Percentiles rank a stretch among this genome's conserved stretches.
phyloP scores from a whole-genome alignment of 2,113 vertebrate species.

The Ceyx cyanopectus region DNA sequence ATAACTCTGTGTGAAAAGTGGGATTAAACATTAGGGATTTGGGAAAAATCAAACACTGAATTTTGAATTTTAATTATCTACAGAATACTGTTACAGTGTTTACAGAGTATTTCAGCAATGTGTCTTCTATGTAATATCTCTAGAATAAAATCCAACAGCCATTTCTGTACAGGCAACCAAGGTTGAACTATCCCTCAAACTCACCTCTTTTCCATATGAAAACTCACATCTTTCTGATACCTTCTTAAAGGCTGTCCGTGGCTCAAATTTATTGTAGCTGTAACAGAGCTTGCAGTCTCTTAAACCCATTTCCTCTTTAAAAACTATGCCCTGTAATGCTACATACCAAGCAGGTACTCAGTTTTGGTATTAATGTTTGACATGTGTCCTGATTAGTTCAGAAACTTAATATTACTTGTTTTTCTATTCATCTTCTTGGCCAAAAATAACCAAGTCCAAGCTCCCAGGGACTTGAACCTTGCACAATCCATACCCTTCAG shows the following conservation, averaged over 20 bases:
- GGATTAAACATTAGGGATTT: conserved; percentile 74
- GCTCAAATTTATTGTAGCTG: neutral
- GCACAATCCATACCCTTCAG: fast-evolving
- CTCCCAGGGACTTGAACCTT: neutral
- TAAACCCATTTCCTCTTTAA: neutral
- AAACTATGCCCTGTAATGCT: neutral
- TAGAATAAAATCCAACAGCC: neutral
- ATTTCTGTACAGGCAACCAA: neutral
- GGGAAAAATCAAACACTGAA: conserved; percentile 6
- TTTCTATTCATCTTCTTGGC: neutral
- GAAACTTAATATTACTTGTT: neutral
- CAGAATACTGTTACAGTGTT: neutral
- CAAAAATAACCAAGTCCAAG: neutral
- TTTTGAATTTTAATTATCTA: neutral
- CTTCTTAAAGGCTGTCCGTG: neutral
- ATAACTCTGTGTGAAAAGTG: conserved; percentile 47
- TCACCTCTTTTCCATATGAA: neutral
- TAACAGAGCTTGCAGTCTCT: neutral
- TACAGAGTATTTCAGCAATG: neutral
- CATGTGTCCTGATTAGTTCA: fast-evolving
- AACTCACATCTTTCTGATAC: neutral
- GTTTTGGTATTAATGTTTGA: neutral
- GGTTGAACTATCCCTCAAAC: neutral
- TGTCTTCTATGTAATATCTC: neutral
- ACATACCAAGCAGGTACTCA: fast-evolving